A percentile compares a stretch with the other conserved stretches of the same genome.
Conservation (phyloP, 2,888 invertebrate genomes). For the Syrphus vitripennis region DNA sequence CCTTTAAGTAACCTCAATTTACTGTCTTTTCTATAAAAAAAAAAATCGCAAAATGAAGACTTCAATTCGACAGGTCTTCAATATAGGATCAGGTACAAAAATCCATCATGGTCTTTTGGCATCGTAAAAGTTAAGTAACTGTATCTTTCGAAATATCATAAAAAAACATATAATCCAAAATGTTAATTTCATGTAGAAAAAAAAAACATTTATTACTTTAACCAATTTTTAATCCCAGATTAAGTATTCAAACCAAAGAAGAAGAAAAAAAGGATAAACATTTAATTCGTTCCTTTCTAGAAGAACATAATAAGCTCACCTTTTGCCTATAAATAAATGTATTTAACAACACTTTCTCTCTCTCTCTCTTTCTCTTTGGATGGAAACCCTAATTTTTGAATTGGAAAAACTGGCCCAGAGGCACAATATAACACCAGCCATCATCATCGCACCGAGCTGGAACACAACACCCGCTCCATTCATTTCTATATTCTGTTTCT, state of each 20-base stretch:
- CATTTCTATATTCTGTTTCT: conserved; percentile 30
- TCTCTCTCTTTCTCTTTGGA: background rate
- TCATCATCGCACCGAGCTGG: background rate
- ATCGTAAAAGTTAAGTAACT: background rate
- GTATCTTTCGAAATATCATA: background rate
- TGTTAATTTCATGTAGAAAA: conserved; percentile 34
- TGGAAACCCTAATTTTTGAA: conserved; percentile 1
- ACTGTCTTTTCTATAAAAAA: background rate
- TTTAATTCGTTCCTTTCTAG: conserved; percentile 48
- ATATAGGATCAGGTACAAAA: background rate
- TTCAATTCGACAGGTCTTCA: too few species aligned
- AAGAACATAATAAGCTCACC: conserved; percentile 55
- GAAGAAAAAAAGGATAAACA: background rate
- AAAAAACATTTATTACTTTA: background rate
- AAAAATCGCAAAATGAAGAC: background rate
- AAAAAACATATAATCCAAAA: conserved; percentile 3
- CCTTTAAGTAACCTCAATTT: background rate
- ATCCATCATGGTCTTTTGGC: background rate
- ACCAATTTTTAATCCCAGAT: background rate
- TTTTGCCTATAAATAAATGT: conserved; percentile 31
- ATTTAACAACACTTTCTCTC: background rate
- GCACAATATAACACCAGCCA: background rate
- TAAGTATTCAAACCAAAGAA: background rate
- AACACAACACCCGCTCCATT: conserved; percentile 9
- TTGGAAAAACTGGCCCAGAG: background rate